A percentile compares a stretch with the other conserved stretches of the same genome.
Evolutionary conservation across 2,113 vertebrate species (phyloP).

Genomic region (Acrocephalus kingi): DNA sequence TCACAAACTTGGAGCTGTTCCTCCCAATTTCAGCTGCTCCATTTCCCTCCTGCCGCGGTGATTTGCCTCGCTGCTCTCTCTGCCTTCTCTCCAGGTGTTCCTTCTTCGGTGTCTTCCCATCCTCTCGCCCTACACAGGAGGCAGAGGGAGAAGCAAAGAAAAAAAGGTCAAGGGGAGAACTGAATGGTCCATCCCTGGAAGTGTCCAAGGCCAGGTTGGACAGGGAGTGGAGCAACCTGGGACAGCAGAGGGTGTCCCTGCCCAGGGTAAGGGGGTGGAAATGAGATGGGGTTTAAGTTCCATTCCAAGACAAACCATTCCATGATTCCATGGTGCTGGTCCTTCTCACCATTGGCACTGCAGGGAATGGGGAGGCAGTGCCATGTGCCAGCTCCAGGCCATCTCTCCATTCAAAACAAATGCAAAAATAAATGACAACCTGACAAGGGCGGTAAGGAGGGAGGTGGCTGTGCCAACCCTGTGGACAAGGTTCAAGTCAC

Average conservation of each 20-base stretch:
- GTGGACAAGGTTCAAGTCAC: background rate
- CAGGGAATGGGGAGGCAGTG: background rate
- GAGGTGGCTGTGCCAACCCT: accelerated
- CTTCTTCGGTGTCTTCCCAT: background rate
- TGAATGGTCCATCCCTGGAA: background rate
- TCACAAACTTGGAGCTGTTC: background rate
- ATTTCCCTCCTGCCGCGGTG: background rate
- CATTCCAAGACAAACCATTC: background rate
- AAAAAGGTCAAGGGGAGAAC: background rate
- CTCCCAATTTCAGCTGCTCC: background rate
- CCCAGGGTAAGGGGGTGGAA: accelerated
- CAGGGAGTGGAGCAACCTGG: accelerated
- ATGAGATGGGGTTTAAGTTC: background rate
- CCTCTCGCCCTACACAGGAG: background rate
- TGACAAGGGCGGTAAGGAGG: background rate
- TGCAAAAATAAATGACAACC: background rate
- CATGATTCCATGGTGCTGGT: background rate
- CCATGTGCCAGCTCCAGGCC: background rate
- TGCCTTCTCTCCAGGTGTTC: background rate
- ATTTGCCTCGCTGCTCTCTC: background rate
- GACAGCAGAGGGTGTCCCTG: background rate
- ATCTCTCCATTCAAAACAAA: background rate
- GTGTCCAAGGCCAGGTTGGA: background rate
- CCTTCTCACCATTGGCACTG: accelerated
- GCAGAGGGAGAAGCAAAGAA: background rate